phyloP scores from a whole-genome alignment of 2,113 vertebrate species.

The western clawed frog (Xenopus tropicalis) region DNA sequence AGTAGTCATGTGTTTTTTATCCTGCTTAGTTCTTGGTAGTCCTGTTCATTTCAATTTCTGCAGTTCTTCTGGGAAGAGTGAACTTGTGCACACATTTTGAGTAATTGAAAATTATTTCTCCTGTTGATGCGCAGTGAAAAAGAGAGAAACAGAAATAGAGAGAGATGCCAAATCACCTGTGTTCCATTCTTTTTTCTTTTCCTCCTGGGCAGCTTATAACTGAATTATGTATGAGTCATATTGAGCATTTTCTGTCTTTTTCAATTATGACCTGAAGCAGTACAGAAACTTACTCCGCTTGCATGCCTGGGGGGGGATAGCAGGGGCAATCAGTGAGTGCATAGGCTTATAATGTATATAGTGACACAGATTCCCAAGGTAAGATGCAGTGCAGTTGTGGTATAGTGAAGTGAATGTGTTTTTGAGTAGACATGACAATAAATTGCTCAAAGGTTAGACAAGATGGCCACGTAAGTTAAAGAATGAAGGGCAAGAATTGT shows the following conservation, averaged over 20 bases:
- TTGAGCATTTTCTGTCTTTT: conserved; percentile 63
- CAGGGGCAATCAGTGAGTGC: too few species aligned
- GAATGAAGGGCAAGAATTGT: neutral
- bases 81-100: conserved; percentile 41
- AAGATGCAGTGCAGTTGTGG: conserved; percentile 45
- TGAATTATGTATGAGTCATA: conserved; percentile 66
- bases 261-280: conserved; percentile 60
- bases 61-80: neutral
- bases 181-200: conserved; percentile 51
- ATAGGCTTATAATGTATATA: conserved; percentile 53
- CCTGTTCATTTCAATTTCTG: conserved; percentile 37
- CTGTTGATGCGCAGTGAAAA: conserved; percentile 51
- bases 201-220: conserved; percentile 60
- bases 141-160: conserved; percentile 38
- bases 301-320: conserved; percentile 41
- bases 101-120: conserved; percentile 64
- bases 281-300: conserved; percentile 48
- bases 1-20: conserved; percentile 27
- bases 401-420: too few species aligned
- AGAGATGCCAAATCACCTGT: conserved; percentile 13
- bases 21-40: neutral
- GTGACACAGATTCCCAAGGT: conserved; percentile 51
- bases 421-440: too few species aligned
- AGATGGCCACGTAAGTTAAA: neutral
- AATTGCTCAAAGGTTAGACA: too few species aligned